Conservation (phyloP, 1,140 invertebrate species). For the Pemphigus obesinymphae region DNA sequence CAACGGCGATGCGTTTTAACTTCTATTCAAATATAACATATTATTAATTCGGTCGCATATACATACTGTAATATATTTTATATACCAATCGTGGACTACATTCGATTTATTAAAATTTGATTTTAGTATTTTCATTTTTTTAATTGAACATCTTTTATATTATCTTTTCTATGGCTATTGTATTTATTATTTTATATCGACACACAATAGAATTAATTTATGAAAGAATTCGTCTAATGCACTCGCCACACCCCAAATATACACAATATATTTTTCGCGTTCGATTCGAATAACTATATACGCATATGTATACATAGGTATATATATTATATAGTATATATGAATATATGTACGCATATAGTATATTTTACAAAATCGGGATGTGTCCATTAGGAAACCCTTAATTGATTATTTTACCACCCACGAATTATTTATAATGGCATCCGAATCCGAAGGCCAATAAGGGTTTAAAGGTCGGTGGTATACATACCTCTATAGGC, state of each 20-base stretch:
- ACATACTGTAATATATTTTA: too few relatives aligned
- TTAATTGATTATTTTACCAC: not conserved
- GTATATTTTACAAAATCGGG: too few relatives aligned
- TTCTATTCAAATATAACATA: slow-evolving; percentile 22
- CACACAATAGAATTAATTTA: slow-evolving; percentile 14
- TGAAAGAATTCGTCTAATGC: slow-evolving; percentile 1
- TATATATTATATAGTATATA: too few relatives aligned
- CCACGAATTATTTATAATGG: not conserved
- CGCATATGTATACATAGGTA: too few relatives aligned
- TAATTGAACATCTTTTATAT: slow-evolving; percentile 22
- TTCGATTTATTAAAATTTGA: not conserved
- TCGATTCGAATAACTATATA: too few relatives aligned
- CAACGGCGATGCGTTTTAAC: not conserved
- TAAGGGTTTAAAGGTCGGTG: too few relatives aligned
- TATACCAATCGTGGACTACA: not conserved
- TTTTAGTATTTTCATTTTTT: slow-evolving; percentile 2
- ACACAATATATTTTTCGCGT: not conserved
- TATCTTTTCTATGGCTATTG: not conserved
- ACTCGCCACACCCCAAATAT: not conserved
- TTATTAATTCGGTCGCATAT: not conserved
- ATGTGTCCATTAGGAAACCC: not conserved
- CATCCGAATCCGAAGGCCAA: not conserved
- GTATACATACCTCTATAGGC: not conserved
- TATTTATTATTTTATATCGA: not conserved
- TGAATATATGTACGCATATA: too few relatives aligned